These are phyloP conservation scores for Hofmannophila pseudospretella DNA, from an alignment of 2,888 invertebrate species.

Conservation along the genomic window DNA sequence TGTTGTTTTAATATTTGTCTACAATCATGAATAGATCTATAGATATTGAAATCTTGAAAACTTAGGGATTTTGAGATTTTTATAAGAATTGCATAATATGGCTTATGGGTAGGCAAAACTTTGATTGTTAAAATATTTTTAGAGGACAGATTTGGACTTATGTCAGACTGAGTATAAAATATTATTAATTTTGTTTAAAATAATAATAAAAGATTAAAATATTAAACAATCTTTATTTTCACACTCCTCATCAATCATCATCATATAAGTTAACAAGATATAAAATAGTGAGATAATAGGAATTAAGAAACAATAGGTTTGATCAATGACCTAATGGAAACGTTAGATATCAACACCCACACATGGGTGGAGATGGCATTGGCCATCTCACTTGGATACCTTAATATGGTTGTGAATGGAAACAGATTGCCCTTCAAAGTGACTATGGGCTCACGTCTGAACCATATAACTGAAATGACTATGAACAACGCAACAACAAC, in stretches of 20 bases:
- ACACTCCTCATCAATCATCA: slow-evolving; percentile 1
- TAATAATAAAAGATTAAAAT: slow-evolving; percentile 35
- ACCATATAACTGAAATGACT: slow-evolving; percentile 59
- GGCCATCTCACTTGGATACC: slow-evolving; percentile 59
- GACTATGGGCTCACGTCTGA: slow-evolving; percentile 60
- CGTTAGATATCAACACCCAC: slow-evolving; percentile 66
- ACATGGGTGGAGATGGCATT: slow-evolving; percentile 67
- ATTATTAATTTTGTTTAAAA: slow-evolving; percentile 65
- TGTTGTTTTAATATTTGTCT: too few relatives aligned
- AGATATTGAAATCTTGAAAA: not conserved
- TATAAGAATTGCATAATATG: slow-evolving; percentile 32
- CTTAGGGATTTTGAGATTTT: too few relatives aligned
- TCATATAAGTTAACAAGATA: not conserved
- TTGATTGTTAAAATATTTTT: slow-evolving; percentile 51
- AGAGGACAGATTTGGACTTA: slow-evolving; percentile 50
- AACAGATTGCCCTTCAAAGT: slow-evolving; percentile 56
- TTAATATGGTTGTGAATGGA: slow-evolving; percentile 53
- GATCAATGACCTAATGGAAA: slow-evolving; percentile 56
- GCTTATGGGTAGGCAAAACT: slow-evolving; percentile 42
- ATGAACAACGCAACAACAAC: slow-evolving; percentile 44
- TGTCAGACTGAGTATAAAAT: slow-evolving; percentile 73
- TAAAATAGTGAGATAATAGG: slow-evolving; percentile 1
- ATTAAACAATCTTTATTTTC: slow-evolving; percentile 18
- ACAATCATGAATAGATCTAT: too few relatives aligned
- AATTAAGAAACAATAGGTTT: slow-evolving; percentile 48